Base-by-base conservation (phyloP, 2,888 invertebrate genomes). In the Coenonympha glycerion region DNA sequence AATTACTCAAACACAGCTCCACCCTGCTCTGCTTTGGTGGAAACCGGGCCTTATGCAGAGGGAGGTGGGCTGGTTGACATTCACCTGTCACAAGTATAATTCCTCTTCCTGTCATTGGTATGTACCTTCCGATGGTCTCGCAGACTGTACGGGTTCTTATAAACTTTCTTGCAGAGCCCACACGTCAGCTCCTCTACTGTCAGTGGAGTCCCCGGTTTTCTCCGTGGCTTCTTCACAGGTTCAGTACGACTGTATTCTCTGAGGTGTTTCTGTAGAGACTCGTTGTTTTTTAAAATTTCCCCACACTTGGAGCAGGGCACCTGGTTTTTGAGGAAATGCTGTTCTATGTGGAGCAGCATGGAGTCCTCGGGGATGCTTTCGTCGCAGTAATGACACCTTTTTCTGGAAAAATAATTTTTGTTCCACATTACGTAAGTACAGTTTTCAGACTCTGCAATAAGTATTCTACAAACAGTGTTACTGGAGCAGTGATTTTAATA, bases 111-210 rank as follows among this genome's bases (percentile, higher is more conserved):
- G 58, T 87, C 89, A 6, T 83, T 76, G 48, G 70, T 83, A 91
- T 92, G 92, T 0, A 90, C 76, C 61, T 89, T 89, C 49, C 90
- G 89, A 56, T 92, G 92, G 16, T 90, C 84, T n/a, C 70, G 50
- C 6, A 73, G 42, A 28, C 72, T 73, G 34, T 76, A 76, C 0
- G 65, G 65, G 11, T 81, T 60, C 22, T 85, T 85, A 4, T 84
- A 85, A 0, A 84, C 72, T 51, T 85, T 85, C 41, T 79, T 72
- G 49, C 86, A 87, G 3, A 79, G 52, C 0, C 65, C 64, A 49
- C 85, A 86, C 0, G 85, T 86, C 9, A 87, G 51, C 9, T 86
- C 86, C 13, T 78, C 81, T 21, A 77, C 53, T 0, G 83, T 84
- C 22, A 83, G 69, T 0, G 81, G 82, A 0, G 79, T 78, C 0